Percentiles rank a stretch among this genome's conserved stretches.
Conservation (phyloP, 2,113 vertebrate species). For the Dicerorhinus sumatrensis region DNA sequence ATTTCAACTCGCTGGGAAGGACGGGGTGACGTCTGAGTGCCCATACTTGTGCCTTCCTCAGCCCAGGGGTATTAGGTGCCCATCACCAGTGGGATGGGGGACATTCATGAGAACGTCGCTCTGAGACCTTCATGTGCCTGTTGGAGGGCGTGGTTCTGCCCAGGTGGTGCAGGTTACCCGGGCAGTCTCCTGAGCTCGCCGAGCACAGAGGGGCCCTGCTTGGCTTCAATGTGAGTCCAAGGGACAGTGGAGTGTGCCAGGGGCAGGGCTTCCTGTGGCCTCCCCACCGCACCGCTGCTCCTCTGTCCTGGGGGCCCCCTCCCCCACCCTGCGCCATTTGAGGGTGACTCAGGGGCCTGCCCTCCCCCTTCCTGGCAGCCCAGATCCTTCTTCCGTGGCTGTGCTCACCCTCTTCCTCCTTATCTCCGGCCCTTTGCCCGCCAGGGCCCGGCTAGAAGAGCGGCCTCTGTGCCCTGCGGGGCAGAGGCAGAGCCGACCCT, state of each 20-base stretch:
- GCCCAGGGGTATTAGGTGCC: background rate
- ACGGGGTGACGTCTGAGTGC: background rate
- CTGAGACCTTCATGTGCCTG: background rate
- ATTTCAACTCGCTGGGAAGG: background rate
- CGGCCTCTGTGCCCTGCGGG: no score
- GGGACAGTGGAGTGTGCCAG: no score
- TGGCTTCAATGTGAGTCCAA: background rate
- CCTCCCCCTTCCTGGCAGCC: background rate
- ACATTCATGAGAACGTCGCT: accelerated
- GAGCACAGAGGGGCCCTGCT: no score
- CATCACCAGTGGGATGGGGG: background rate
- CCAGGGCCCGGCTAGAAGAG: background rate
- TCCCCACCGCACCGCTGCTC: no score
- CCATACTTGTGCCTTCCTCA: no score
- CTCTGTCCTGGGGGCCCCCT: no score
- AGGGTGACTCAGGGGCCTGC: background rate
- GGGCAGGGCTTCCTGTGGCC: no score
- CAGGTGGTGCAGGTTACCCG: background rate
- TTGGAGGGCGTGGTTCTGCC: accelerated
- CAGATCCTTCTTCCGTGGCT: accelerated
- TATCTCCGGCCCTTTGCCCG: background rate
- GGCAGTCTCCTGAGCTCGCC: no score
- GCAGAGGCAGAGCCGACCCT: background rate
- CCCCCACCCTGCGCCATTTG: background rate
- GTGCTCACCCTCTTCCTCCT: background rate